phyloP scores from a whole-genome alignment of 2,113 vertebrate species.

The Scomber scombrus region DNA sequence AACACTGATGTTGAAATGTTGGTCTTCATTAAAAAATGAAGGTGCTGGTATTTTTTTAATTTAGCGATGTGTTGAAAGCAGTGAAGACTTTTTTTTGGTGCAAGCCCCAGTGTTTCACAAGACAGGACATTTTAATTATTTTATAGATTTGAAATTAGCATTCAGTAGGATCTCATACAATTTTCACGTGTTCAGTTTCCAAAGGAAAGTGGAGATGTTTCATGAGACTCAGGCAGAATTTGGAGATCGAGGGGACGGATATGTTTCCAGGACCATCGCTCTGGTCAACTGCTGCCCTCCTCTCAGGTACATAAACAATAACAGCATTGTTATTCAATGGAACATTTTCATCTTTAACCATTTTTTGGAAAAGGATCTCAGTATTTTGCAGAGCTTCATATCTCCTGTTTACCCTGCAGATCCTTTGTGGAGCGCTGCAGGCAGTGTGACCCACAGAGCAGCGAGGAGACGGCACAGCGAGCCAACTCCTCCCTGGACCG shows the following conservation, averaged over 20 bases:
- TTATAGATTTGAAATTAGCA: neutral
- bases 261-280: conserved; percentile 86
- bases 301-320: conserved; percentile 80
- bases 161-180: conserved; percentile 20
- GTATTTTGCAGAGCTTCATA: neutral
- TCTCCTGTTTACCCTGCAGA: conserved; percentile 67
- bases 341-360: neutral
- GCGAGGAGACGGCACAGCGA: conserved; percentile 84
- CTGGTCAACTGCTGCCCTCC: conserved; percentile 92
- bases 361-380: neutral
- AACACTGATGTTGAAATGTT: no score
- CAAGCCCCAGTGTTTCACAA: neutral
- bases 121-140: neutral
- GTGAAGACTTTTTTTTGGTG: no score
- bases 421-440: conserved; percentile 89
- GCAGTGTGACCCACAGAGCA: conserved; percentile 86
- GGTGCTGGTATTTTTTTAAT: no score
- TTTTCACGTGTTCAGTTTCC: conserved; percentile 84
- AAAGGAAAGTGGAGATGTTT: conserved; percentile 91
- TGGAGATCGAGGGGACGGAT: conserved; percentile 81
- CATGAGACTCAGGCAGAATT: conserved; percentile 86
- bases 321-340: neutral
- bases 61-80: neutral
- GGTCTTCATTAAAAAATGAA: neutral
- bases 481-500: conserved; percentile 86